A percentile compares a stretch with the other conserved stretches of the same genome.
These are phyloP conservation scores for Bombyx mori DNA, from an alignment of 1,140 invertebrate species.

Conservation along the genomic window ASM3026992v2 NC_085134.1:376001-376500, in stretches of 20 bases:
- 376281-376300: slow-evolving; percentile 73
- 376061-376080: too few species aligned
- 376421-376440: slow-evolving; percentile 53
- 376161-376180: too few species aligned
- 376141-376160: too few species aligned
- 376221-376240: slow-evolving; percentile 27
- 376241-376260: slow-evolving; percentile 42
- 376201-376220: too few species aligned
- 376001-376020: too few species aligned
- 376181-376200: too few species aligned
- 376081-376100: too few species aligned
- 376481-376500: slow-evolving; percentile 25
- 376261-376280: slow-evolving; percentile 76
- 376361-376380: slow-evolving; percentile 31
- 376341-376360: slow-evolving; percentile 60
- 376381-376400: slow-evolving; percentile 34
- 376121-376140: too few species aligned
- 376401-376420: slow-evolving; percentile 29
- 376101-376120: too few species aligned
- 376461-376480: slow-evolving; percentile 41
- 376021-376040: too few species aligned
- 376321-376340: slow-evolving; percentile 77
- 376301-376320: slow-evolving; percentile 75
- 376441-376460: slow-evolving; percentile 46
- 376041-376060: too few species aligned